Evolutionary conservation across 2,113 vertebrate genomes (phyloP).

Genomic region (Haplotaxodon microlepis): DNA sequence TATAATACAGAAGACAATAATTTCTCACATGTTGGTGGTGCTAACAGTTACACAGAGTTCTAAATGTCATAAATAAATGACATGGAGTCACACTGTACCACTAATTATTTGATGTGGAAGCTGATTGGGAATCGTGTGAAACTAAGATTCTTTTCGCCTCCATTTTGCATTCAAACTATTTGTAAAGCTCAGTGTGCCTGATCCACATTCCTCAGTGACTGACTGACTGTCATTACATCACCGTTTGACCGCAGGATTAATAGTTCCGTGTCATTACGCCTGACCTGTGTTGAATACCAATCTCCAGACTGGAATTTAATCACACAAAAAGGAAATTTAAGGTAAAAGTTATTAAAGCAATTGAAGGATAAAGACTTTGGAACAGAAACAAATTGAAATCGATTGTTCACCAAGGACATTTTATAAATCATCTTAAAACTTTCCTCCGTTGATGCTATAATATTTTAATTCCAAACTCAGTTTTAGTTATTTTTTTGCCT

Average conservation of each 20-base stretch:
- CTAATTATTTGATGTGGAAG: neutral
- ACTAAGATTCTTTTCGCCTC: neutral
- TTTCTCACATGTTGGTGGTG: neutral
- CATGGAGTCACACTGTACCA: neutral
- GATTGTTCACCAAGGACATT: neutral
- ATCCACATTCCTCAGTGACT: constrained; percentile 56
- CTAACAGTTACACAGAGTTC: neutral
- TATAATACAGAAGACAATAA: neutral
- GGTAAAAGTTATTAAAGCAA: neutral
- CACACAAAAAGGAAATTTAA: neutral
- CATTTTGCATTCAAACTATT: constrained; percentile 39
- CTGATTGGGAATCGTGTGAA: neutral
- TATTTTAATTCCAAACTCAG: neutral
- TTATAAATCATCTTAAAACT: neutral
- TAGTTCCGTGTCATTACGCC: constrained; percentile 55
- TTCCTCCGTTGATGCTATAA: neutral
- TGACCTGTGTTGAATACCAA: constrained; percentile 37
- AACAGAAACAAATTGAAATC: neutral
- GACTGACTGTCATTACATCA: constrained; percentile 61
- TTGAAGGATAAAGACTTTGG: neutral
- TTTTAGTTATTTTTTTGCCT: neutral
- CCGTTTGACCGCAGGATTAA: constrained; percentile 49
- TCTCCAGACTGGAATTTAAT: constrained; percentile 30
- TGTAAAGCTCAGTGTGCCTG: constrained; percentile 10
- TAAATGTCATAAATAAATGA: neutral